A percentile compares a stretch with the other conserved stretches of the same genome.
Evolutionary conservation across 2,797 vertebrate species (phyloP).

Genomic region (Pithecia hirsuta): DNA sequence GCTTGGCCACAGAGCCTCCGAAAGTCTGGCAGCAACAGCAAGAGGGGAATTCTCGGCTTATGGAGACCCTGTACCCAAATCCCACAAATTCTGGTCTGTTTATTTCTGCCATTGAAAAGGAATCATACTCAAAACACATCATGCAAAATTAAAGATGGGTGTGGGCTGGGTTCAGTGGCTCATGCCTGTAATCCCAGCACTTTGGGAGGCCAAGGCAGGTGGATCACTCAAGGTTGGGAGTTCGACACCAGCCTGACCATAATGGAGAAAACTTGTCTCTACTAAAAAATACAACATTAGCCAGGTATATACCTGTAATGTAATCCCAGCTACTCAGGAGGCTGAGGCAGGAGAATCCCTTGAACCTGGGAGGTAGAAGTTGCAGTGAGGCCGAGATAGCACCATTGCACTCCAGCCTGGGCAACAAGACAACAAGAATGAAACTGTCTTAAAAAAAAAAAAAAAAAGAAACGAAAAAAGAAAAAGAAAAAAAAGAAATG

Average conservation of each 20-base stretch:
- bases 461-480: too few species aligned
- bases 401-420: neutral
- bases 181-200: neutral
- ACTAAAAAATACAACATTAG: too few species aligned
- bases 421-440: neutral
- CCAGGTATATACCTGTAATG: too few species aligned
- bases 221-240: neutral
- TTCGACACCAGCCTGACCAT: neutral
- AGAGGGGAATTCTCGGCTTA: neutral
- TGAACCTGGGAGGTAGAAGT: neutral
- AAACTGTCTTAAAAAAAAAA: neutral
- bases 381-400: neutral
- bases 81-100: neutral
- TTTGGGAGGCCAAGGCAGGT: neutral
- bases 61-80: neutral
- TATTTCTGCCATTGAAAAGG: neutral
- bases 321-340: too few species aligned
- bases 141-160: constrained; percentile 84
- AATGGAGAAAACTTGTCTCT: too few species aligned
- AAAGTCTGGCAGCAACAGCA: neutral
- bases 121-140: neutral
- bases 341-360: neutral
- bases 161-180: too few species aligned
- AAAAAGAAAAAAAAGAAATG: too few species aligned
- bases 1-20: neutral